These are phyloP conservation scores for Scaptodrosophila latifasciaeformis DNA, from an alignment of 2,888 invertebrate species.

Conservation along the genomic window DNA sequence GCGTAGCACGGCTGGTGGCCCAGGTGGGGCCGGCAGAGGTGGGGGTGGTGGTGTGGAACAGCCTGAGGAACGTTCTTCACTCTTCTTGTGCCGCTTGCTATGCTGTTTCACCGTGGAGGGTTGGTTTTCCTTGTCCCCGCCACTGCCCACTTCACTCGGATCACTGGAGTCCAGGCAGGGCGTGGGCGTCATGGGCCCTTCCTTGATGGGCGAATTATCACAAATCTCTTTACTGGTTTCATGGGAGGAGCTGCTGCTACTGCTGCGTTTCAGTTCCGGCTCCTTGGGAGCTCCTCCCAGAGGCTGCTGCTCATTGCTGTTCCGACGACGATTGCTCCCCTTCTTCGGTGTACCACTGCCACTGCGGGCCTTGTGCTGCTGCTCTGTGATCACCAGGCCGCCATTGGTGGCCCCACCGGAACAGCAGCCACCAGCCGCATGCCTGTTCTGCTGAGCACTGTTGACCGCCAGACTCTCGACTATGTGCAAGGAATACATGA, in stretches of 20 bases:
- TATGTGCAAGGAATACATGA: slow-evolving; percentile 96
- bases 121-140: slow-evolving; percentile 68
- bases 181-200: slow-evolving; percentile 36
- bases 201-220: slow-evolving; percentile 34
- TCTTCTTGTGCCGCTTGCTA: slow-evolving; percentile 57
- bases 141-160: slow-evolving; percentile 36
- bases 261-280: slow-evolving; percentile 44
- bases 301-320: slow-evolving; percentile 50
- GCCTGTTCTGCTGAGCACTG: slow-evolving; percentile 53
- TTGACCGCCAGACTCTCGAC: slow-evolving; percentile 82
- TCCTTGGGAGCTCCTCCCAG: slow-evolving; percentile 15
- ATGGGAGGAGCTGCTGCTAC: slow-evolving; percentile 26
- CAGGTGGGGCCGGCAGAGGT: slow-evolving; percentile 12
- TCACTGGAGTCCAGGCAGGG: slow-evolving; percentile 18
- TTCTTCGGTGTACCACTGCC: slow-evolving; percentile 41
- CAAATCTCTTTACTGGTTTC: slow-evolving; percentile 41
- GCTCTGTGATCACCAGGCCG: slow-evolving; percentile 50
- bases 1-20: slow-evolving; percentile 25
- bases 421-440: slow-evolving; percentile 20
- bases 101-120: slow-evolving; percentile 42
- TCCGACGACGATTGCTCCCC: slow-evolving; percentile 43
- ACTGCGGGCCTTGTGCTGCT: slow-evolving; percentile 25
- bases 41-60: slow-evolving; percentile 44
- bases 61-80: slow-evolving; percentile 44
- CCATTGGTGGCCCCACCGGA: slow-evolving; percentile 44